phyloP scores from a whole-genome alignment of 2,797 vertebrate species.

The Notolepis coatsorum region DNA sequence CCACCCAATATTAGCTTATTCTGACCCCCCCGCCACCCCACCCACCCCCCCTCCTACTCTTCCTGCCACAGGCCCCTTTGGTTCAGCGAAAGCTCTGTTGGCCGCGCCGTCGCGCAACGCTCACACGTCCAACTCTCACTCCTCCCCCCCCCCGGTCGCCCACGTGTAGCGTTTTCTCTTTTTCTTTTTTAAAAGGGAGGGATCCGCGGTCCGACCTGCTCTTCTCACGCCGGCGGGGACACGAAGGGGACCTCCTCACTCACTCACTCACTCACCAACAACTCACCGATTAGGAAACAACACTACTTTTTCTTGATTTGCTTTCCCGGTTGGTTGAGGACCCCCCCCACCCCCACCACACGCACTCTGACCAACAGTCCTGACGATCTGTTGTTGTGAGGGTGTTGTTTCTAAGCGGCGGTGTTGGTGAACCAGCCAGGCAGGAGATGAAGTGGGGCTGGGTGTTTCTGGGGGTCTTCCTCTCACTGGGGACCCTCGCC shows the following conservation, averaged over 20 bases:
- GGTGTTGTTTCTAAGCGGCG: constrained; percentile 30
- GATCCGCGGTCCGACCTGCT: constrained; percentile 62
- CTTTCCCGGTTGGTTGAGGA: neutral
- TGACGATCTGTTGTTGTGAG: neutral
- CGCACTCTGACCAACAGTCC: neutral
- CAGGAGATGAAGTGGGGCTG: constrained; percentile 79
- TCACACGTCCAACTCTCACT: too few species aligned
- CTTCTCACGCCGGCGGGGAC: constrained; percentile 72
- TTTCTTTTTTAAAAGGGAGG: constrained; percentile 59
- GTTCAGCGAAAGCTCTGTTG: too few species aligned
- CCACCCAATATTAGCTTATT: constrained; percentile 36
- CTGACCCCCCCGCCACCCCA: constrained; percentile 15
- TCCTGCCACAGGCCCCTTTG: too few species aligned
- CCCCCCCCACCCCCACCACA: neutral
- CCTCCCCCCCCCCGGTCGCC: constrained; percentile 10
- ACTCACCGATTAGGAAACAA: constrained; percentile 62
- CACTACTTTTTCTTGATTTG: neutral
- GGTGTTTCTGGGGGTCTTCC: constrained; percentile 74
- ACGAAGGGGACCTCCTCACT: constrained; percentile 66
- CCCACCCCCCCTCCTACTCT: neutral
- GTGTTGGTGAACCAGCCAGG: constrained; percentile 17
- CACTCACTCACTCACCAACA: constrained; percentile 27
- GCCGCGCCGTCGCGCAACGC: too few species aligned
- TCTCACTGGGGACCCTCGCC: constrained; percentile 67
- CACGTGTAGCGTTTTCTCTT: constrained; percentile 56